These are phyloP conservation scores for Hedychridium roseum DNA, from an alignment of 2,888 invertebrate genomes.

Conservation along the genomic window DNA sequence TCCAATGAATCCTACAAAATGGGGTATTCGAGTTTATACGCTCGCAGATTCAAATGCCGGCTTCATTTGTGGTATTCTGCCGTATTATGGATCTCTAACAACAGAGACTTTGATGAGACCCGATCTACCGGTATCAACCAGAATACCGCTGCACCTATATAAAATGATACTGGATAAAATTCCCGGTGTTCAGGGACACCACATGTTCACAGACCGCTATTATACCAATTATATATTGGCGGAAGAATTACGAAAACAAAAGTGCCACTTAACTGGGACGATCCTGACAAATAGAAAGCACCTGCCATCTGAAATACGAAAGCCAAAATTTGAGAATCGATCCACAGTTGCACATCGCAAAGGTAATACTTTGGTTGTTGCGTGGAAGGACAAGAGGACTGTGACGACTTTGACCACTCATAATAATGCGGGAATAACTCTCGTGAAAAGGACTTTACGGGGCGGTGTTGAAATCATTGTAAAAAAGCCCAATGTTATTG, in stretches of 20 bases:
- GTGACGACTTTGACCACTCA: slow-evolving; percentile 11
- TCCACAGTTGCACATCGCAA: slow-evolving; percentile 4
- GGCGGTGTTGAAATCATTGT: slow-evolving; percentile 6
- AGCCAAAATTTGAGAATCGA: slow-evolving; percentile 17
- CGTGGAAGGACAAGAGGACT: slow-evolving; percentile 15
- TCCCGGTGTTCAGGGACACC: slow-evolving; percentile 7
- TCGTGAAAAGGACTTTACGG: slow-evolving; percentile 10
- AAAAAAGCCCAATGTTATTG: slow-evolving; percentile 11
- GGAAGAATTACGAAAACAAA: slow-evolving; percentile 24
- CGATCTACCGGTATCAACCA: slow-evolving; percentile 23
- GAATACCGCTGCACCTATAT: slow-evolving; percentile 18
- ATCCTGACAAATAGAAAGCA: slow-evolving; percentile 29
- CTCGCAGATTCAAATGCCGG: slow-evolving; percentile 24
- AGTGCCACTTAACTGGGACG: slow-evolving; percentile 27
- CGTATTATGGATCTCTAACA: slow-evolving; percentile 31
- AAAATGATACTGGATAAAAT: slow-evolving; percentile 1
- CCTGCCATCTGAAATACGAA: slow-evolving; percentile 26
- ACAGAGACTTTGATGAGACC: slow-evolving; percentile 23
- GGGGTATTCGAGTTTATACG: slow-evolving; percentile 11
- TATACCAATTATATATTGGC: slow-evolving; percentile 17
- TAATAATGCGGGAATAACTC: slow-evolving; percentile 4
- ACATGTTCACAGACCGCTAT: slow-evolving; percentile 7
- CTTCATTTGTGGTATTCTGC: slow-evolving; percentile 25
- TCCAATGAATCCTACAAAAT: slow-evolving; percentile 25
- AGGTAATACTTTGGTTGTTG: slow-evolving; percentile 9